These are phyloP conservation scores for Argyresthia albistria DNA, from an alignment of 2,888 invertebrate genomes.

Conservation along the genomic window DNA sequence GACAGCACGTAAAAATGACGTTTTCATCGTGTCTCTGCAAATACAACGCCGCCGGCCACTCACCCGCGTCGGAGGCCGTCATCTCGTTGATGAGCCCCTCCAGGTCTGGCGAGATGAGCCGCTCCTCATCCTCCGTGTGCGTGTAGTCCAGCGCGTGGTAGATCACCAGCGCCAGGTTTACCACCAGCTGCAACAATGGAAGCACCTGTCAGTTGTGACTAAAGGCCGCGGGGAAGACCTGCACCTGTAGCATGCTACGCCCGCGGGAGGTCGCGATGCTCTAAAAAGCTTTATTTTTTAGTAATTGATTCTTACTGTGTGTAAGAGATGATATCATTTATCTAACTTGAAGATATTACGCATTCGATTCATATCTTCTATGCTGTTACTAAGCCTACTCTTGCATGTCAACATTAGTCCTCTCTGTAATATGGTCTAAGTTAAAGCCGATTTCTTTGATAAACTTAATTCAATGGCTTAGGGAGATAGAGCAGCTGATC, in stretches of 20 bases:
- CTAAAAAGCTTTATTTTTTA: no score
- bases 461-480: no score
- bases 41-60: no score
- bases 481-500: no score
- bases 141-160: conserved; percentile 94
- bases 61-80: conserved; percentile 78
- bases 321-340: not conserved
- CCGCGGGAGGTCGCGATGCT: no score
- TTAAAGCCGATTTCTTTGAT: not conserved
- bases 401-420: not conserved
- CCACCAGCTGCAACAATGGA: conserved; percentile 78
- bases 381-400: not conserved
- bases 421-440: not conserved
- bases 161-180: conserved; percentile 86
- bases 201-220: not conserved
- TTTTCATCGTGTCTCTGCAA: no score
- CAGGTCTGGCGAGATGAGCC: conserved; percentile 87
- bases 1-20: no score
- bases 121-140: conserved; percentile 87
- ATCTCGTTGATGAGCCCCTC: conserved; percentile 89
- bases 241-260: no score
- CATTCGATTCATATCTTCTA: not conserved
- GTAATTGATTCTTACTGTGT: no score
- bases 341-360: not conserved
- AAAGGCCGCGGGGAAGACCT: no score